Evolutionary conservation across 2,797 vertebrate genomes (phyloP).

Genomic region (Coluber constrictor): DNA sequence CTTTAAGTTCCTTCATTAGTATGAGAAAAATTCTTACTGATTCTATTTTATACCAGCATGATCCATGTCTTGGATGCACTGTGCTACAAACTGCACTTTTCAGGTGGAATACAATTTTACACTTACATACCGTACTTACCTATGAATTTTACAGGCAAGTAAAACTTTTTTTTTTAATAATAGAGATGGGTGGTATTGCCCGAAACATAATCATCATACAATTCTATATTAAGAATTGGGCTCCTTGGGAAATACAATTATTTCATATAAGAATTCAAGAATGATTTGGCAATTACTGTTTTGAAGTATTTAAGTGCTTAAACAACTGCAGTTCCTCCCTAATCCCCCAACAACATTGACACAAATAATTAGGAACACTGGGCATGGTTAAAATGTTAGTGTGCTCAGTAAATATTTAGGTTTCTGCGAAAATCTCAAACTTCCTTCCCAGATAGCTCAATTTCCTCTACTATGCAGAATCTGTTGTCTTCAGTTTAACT

Average conservation of each 20-base stretch:
- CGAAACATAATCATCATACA: conserved; percentile 41
- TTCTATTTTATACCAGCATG: conserved; percentile 26
- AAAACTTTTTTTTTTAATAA: not conserved
- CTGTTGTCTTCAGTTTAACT: conserved; percentile 38
- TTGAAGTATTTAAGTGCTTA: conserved; percentile 70
- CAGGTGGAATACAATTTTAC: not conserved
- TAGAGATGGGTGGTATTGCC: conserved; percentile 54
- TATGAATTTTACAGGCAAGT: conserved; percentile 11
- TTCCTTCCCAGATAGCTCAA: conserved; percentile 35
- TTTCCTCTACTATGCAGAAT: not conserved
- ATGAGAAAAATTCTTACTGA: conserved; percentile 21
- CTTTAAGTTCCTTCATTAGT: conserved; percentile 43
- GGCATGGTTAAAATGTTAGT: conserved; percentile 9
- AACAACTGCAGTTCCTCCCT: conserved; percentile 44
- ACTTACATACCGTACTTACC: conserved; percentile 36
- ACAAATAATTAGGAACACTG: conserved; percentile 34
- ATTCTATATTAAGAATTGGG: conserved; percentile 51
- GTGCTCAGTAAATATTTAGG: conserved; percentile 34
- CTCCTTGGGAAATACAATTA: conserved; percentile 39
- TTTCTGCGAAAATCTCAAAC: conserved; percentile 52
- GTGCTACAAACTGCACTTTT: not conserved
- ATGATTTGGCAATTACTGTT: conserved; percentile 64
- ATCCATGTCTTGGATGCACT: conserved; percentile 14
- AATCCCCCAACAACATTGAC: conserved; percentile 21
- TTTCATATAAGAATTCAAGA: conserved; percentile 39